These are phyloP conservation scores for Miltochrista miniata DNA, from an alignment of 2,888 invertebrate genomes.

Conservation along the genomic window DNA sequence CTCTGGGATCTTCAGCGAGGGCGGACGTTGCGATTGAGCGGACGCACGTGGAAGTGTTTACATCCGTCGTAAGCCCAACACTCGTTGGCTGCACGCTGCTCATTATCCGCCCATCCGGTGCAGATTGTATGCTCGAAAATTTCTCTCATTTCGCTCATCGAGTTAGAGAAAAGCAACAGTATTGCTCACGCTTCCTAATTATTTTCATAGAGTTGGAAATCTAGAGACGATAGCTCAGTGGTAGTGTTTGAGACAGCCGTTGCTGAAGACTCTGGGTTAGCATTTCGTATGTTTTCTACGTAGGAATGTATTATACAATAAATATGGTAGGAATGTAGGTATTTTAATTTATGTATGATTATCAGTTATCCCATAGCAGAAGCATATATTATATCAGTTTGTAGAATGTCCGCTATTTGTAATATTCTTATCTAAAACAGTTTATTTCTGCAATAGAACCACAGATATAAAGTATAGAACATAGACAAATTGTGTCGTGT, in stretches of 20 bases:
- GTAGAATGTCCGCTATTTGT: no score
- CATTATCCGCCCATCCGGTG: slow-evolving; percentile 54
- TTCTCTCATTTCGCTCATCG: slow-evolving; percentile 14
- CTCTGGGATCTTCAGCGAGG: slow-evolving; percentile 42
- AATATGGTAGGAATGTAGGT: no score
- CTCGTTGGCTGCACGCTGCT: slow-evolving; percentile 41
- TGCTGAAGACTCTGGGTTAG: no score
- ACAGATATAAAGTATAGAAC: no score
- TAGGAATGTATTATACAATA: no score
- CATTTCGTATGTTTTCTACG: no score
- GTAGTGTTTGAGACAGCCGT: no score
- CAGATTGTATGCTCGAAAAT: slow-evolving; percentile 34
- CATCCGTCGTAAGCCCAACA: slow-evolving; percentile 58
- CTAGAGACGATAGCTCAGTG: no score
- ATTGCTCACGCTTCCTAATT: slow-evolving; percentile 26
- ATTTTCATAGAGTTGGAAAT: slow-evolving; percentile 10
- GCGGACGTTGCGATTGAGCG: slow-evolving; percentile 44
- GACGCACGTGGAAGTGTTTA: slow-evolving; percentile 76
- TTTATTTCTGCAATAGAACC: neutral
- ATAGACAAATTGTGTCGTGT: neutral
- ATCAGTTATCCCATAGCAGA: no score
- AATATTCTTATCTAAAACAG: no score
- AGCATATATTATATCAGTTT: no score
- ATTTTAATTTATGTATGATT: no score
- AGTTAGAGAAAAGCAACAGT: neutral